A percentile compares a stretch with the other conserved stretches of the same genome.
Evolutionary conservation across 2,888 invertebrate genomes (phyloP).

Genomic region (Nemotelus nigrinus): DNA sequence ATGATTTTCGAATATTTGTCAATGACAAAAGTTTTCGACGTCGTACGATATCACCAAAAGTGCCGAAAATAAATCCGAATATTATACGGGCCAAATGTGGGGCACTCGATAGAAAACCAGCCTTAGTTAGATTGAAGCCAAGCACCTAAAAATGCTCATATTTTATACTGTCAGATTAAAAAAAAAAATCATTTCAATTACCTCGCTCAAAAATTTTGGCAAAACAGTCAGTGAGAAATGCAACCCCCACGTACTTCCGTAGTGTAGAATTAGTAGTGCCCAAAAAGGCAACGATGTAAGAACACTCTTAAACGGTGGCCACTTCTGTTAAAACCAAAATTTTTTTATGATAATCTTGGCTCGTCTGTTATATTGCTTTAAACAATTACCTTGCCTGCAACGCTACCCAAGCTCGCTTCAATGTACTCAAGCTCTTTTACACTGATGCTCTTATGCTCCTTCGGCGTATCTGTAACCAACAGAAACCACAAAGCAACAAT

Average conservation of each 20-base stretch:
- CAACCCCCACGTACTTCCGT: conserved; percentile 80
- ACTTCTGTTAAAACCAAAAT: conserved; percentile 55
- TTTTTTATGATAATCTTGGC: not conserved
- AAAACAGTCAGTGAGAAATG: conserved; percentile 81
- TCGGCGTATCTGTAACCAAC: conserved; percentile 72
- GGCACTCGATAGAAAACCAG: conserved; percentile 75
- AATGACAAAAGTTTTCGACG: conserved; percentile 65
- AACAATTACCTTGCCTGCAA: conserved; percentile 67
- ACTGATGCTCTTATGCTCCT: conserved; percentile 71
- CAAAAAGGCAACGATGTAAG: conserved; percentile 75
- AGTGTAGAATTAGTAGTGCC: conserved; percentile 74
- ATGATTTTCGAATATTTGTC: conserved; percentile 73
- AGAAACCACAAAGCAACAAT: conserved; percentile 72
- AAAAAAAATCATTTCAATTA: not conserved
- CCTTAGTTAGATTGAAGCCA: conserved; percentile 76
- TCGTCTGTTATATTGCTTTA: no score
- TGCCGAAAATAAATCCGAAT: conserved; percentile 76
- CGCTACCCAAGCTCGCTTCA: conserved; percentile 69
- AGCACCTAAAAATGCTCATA: conserved; percentile 64
- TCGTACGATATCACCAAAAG: conserved; percentile 73
- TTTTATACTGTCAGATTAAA: not conserved
- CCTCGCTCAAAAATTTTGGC: conserved; percentile 77
- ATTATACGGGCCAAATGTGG: conserved; percentile 77
- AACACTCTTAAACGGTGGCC: conserved; percentile 74
- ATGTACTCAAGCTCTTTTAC: conserved; percentile 73